Base-by-base conservation (phyloP, 2,888 invertebrate genomes). In the Sinhomidia bicolor region DNA sequence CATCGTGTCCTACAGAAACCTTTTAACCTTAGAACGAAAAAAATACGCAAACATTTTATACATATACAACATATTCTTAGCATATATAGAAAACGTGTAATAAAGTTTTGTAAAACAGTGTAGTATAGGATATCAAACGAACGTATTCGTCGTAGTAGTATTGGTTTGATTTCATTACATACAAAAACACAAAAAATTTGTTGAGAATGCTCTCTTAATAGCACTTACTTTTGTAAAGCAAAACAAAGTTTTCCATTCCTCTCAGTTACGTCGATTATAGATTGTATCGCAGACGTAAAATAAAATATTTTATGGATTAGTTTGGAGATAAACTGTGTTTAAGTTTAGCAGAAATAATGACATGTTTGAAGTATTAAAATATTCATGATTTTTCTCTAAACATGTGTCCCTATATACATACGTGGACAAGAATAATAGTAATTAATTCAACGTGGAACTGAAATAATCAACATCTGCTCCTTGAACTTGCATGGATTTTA, bases 241-340 rank as follows among this genome's bases (percentile, higher is more conserved):
- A 47, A 47, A 12, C 1, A 47, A 12, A 2, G 9, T 23, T 57
- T 20, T 6, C 7, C 23, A 20, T 3, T 57, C 1, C 23, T 57
- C 14, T 51, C 5, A 47, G 47, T 14, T 4, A n/a, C n/a, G n/a
- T n/a, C n/a, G n/a, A n/a, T n/a, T n/a, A n/a, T n/a, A 62, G 62
- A 62, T 62, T 29, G 26, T 62, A 62, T 62, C 62, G n/a, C n/a
- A n/a, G 44, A 47, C 36, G 10, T 47, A 51, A 51, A 9, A 9
- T 44, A 44, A 14, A 14, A 51, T 51, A n/a, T 62, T 62, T 62
- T 62, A 62, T 62, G 32, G 62, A 62, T 62, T 62, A 62, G 23
- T 62, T 62, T 62, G 12, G 14, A 62, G 23, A 60, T 29, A 62
- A 26, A 32, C n/a, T 26, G 7, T 29, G 57, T 23, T 51, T 51